Conservation (phyloP, 2,888 invertebrate species). For the Papilio protenor region DNA sequence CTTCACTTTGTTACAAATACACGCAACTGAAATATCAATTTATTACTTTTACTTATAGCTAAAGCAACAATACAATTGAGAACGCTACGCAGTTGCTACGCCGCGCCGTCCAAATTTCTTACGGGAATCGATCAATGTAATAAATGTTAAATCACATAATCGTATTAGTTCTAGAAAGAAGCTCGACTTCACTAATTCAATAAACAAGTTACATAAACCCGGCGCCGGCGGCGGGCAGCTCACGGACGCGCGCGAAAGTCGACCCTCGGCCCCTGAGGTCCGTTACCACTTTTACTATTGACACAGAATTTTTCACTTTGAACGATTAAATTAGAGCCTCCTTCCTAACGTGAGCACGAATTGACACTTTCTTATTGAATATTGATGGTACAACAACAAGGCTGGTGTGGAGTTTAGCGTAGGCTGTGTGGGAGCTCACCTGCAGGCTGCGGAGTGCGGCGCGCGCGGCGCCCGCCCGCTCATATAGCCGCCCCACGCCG, state of each 20-base stretch:
- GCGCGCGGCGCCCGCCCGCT: conserved; percentile 68
- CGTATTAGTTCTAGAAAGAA: neutral
- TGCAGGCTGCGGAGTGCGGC: conserved; percentile 72
- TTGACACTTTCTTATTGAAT: conserved; percentile 42
- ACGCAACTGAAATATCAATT: conserved; percentile 37
- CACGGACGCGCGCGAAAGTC: conserved; percentile 49
- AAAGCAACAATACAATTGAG: neutral
- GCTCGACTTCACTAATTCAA: conserved; percentile 37
- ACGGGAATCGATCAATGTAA: neutral
- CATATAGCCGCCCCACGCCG: conserved; percentile 71
- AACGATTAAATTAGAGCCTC: conserved; percentile 51
- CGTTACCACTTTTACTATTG: conserved; percentile 46
- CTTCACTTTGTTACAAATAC: conserved; percentile 50
- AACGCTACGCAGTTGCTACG: neutral
- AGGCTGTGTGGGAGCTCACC: conserved; percentile 64
- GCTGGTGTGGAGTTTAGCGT: conserved; percentile 34
- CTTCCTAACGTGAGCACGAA: neutral
- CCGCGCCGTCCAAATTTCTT: neutral
- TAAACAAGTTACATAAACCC: conserved; percentile 53
- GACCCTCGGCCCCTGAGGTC: conserved; percentile 52
- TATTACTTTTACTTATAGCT: neutral
- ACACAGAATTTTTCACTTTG: conserved; percentile 57
- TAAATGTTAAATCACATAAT: neutral
- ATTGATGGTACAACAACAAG: neutral
- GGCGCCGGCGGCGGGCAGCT: conserved; percentile 44